Base-by-base conservation (phyloP, 2,113 vertebrate genomes). In the Promerops cafer region DNA sequence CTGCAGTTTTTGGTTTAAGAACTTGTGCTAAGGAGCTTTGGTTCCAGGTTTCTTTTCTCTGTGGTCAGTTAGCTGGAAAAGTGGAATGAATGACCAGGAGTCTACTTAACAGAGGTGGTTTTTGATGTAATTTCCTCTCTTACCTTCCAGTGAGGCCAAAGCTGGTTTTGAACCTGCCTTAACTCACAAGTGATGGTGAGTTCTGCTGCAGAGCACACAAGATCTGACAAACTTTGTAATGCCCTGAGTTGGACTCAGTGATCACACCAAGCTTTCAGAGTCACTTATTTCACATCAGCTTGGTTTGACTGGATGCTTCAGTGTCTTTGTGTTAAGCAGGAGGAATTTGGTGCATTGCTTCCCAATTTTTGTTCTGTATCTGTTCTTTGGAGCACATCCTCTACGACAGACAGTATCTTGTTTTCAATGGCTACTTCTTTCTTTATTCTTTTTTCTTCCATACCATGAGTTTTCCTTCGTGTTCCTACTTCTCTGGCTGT, bases 191-290 rank as follows among this genome's bases (percentile, higher is more conserved):
- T 83, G 4, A 6, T 14, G 27, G 11, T 4, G 9, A 7, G 7
- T 20, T 26, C 28, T 61, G n/a, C 35, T 63, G 40, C 5, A 33
- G 15, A 49, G 56, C 52, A 33, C 30, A 33, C 10, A 45, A 61
- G 74, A 12, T 49, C 4, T 61, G 35, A 16, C 35, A 45, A 19
- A n/a, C 26, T 50, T 44, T 31, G 18, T 39, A 16, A 8, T 4
- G 3, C 30, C 24, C 28, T 12, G 6, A 24, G 7, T 5, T 61
- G 40, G 72, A 49, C 15, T 61, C 0, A 0, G 28, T 39, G 1
- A 33, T 76, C 35, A 20, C 16, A 18, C 27, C 5, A 42, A 23
- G 28, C 24, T 83, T 83, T 77, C 30, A 13, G 37, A 54, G 35
- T 15, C 30, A 27, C 14, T 79, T 11, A 19, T 42, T 72, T 76